Evolutionary conservation across 2,797 vertebrate species (phyloP).

Genomic region (Craterocephalus amniculus): DNA sequence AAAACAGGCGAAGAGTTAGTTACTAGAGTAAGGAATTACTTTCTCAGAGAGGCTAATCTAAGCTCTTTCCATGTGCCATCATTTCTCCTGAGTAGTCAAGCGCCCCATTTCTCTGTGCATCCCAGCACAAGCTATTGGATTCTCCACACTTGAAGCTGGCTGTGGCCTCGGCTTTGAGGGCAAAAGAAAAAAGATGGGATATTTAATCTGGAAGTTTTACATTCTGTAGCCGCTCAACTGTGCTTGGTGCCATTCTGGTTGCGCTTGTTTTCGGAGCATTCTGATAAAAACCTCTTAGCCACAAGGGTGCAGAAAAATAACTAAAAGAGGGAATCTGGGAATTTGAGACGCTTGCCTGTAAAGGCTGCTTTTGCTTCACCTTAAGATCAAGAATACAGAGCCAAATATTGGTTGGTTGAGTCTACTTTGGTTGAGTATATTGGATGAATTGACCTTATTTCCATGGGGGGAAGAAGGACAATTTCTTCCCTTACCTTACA

Average conservation of each 20-base stretch:
- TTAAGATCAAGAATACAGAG: constrained; percentile 58
- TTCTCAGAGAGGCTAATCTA: constrained; percentile 25
- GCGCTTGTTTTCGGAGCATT: constrained; percentile 53
- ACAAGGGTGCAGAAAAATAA: constrained; percentile 47
- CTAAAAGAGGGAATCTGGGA: constrained; percentile 55
- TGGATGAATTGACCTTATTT: constrained; percentile 33
- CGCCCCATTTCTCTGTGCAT: constrained; percentile 31
- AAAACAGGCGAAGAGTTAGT: constrained; percentile 6
- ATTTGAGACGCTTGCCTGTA: constrained; percentile 48
- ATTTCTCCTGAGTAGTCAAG: constrained; percentile 35
- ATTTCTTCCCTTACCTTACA: constrained; percentile 35
- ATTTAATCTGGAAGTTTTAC: constrained; percentile 49
- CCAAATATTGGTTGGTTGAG: constrained; percentile 33
- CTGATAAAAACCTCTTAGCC: constrained; percentile 56
- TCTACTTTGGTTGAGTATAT: constrained; percentile 41
- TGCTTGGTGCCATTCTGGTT: constrained; percentile 43
- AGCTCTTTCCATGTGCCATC: constrained; percentile 45
- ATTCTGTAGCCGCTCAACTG: constrained; percentile 53
- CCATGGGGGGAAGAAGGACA: constrained; percentile 38
- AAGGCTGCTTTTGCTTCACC: constrained; percentile 51
- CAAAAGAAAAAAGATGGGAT: constrained; percentile 17
- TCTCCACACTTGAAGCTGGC: constrained; percentile 29
- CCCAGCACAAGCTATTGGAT: constrained; percentile 11
- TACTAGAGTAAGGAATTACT: constrained; percentile 4
- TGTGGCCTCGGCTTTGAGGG: constrained; percentile 38